A percentile compares a stretch with the other conserved stretches of the same genome.
Conservation (phyloP, 2,113 vertebrate species). For the Carollia perspicillata region DNA sequence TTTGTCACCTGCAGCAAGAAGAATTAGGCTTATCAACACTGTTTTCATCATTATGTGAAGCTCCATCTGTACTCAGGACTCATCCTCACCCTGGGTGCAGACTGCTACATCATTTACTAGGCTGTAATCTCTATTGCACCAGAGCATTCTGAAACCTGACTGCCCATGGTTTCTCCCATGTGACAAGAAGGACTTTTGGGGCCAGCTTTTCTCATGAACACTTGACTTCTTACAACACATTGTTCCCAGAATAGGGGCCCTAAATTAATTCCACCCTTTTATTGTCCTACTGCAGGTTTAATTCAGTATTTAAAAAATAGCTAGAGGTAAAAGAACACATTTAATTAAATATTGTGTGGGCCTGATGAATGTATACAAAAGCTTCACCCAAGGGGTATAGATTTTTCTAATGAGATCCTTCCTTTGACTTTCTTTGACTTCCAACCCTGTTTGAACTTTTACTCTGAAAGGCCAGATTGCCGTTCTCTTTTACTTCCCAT, state of each 20-base stretch:
- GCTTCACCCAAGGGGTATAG: conserved; percentile 36
- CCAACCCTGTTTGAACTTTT: conserved; percentile 38
- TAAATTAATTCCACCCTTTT: conserved; percentile 18
- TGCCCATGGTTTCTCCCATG: background rate
- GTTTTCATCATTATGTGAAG: background rate
- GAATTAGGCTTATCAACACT: background rate
- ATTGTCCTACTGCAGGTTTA: background rate
- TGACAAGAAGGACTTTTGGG: background rate
- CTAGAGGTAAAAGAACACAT: conserved; percentile 43
- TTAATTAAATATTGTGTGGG: conserved; percentile 61
- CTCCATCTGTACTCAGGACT: background rate
- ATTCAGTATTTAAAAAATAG: conserved; percentile 24
- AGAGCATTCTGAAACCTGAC: background rate
- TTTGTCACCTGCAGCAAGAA: background rate
- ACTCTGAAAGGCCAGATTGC: conserved; percentile 11
- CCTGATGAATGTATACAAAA: conserved; percentile 35
- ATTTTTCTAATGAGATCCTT: conserved; percentile 66
- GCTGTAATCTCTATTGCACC: background rate
- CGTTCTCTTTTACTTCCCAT: background rate
- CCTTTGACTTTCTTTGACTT: conserved; percentile 48
- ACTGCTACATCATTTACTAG: background rate
- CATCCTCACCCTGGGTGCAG: background rate
- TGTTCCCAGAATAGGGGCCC: background rate
- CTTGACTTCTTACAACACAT: background rate
- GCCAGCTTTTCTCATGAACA: background rate